A percentile compares a stretch with the other conserved stretches of the same genome.
These are phyloP conservation scores for Lasioglossum calceatum DNA, from an alignment of 2,888 invertebrate species.

Conservation along the genomic window DNA sequence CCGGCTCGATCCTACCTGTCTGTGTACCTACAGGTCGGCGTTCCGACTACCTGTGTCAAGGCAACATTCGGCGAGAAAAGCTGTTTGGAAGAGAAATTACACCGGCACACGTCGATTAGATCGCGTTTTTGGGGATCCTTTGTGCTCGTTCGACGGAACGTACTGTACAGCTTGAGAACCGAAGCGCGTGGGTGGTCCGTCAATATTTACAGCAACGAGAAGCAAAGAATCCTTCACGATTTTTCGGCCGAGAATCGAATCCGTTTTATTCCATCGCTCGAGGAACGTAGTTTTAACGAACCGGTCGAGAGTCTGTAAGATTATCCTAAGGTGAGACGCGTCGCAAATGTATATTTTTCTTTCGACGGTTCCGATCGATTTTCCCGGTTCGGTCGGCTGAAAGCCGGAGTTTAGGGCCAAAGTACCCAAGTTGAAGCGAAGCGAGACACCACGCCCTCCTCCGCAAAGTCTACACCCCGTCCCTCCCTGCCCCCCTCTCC, in stretches of 20 bases:
- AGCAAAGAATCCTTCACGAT: neutral
- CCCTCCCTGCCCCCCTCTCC: slow-evolving; percentile 23
- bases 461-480: neutral
- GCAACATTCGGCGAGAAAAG: neutral
- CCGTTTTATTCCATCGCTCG: too few species aligned
- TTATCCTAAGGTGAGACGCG: neutral
- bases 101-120: neutral
- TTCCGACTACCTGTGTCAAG: neutral
- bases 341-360: neutral
- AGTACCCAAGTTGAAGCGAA: slow-evolving; percentile 35
- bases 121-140: neutral
- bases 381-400: slow-evolving; percentile 8
- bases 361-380: slow-evolving; percentile 24
- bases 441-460: slow-evolving; percentile 25
- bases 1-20: neutral
- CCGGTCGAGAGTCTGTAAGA: neutral
- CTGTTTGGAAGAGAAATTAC: neutral
- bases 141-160: neutral
- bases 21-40: neutral
- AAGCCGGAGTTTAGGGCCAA: slow-evolving; percentile 35
- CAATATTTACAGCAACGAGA: neutral
- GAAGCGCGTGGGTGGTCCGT: neutral
- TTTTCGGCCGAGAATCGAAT: neutral
- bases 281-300: neutral
- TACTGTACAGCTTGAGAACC: neutral